phyloP scores from a whole-genome alignment of 2,888 invertebrate species.

The Drosophila mettleri region DNA sequence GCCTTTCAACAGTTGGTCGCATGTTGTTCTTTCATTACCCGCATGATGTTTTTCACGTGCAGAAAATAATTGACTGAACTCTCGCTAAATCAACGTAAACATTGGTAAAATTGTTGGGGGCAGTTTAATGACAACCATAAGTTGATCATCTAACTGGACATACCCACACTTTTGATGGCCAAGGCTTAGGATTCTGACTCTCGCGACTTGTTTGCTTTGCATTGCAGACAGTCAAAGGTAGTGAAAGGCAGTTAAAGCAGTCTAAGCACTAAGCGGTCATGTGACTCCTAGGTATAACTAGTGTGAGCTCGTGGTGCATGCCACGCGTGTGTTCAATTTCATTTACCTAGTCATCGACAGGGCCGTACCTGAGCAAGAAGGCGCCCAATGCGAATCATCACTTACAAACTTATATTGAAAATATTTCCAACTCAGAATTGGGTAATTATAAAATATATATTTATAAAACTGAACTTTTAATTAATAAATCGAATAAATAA shows the following conservation, averaged over 20 bases:
- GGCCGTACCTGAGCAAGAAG: constrained; percentile 25
- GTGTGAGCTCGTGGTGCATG: constrained; percentile 12
- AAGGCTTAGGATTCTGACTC: constrained; percentile 48
- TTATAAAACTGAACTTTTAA: neutral
- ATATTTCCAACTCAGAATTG: neutral
- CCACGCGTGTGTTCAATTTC: constrained; percentile 46
- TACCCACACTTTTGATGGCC: constrained; percentile 55
- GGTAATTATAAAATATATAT: neutral
- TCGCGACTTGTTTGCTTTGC: constrained; percentile 67
- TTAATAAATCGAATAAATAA: neutral
- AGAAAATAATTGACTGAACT: constrained; percentile 61
- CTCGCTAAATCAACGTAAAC: constrained; percentile 45
- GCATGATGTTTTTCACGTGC: constrained; percentile 43
- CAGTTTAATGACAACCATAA: constrained; percentile 59
- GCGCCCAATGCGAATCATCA: neutral
- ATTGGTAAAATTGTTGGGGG: constrained; percentile 25
- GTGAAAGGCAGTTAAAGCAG: constrained; percentile 41
- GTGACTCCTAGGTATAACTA: constrained; percentile 38
- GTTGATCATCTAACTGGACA: constrained; percentile 37
- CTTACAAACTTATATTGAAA: neutral
- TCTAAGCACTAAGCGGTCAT: constrained; percentile 58
- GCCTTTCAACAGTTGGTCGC: constrained; percentile 47
- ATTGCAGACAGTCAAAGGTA: constrained; percentile 40
- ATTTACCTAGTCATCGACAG: constrained; percentile 59
- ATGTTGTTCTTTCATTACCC: constrained; percentile 20